phyloP scores from a whole-genome alignment of 1,140 invertebrate genomes.

The Drosophila hydei region DNA sequence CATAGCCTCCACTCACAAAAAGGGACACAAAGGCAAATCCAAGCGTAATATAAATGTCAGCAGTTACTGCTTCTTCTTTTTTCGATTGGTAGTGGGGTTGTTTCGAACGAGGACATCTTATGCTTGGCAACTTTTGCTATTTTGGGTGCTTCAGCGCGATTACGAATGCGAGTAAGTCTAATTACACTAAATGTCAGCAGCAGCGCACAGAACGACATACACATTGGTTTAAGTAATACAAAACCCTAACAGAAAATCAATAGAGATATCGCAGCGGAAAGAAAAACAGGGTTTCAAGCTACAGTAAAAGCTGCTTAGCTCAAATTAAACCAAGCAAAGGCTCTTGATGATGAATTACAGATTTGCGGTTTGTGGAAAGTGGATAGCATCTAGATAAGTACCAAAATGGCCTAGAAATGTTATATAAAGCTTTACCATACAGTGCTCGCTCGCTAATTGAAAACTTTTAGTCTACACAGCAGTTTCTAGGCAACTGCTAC shows the following conservation, averaged over 20 bases:
- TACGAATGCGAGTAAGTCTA: slow-evolving; percentile 38
- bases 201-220: slow-evolving; percentile 13
- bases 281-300: slow-evolving; percentile 24
- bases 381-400: slow-evolving; percentile 1
- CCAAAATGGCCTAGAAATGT: not conserved
- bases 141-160: slow-evolving; percentile 40
- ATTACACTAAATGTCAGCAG: slow-evolving; percentile 49
- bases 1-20: slow-evolving; percentile 8
- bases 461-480: no score
- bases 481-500: no score
- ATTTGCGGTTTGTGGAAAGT: not conserved
- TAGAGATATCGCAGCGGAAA: slow-evolving; percentile 50
- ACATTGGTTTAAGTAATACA: slow-evolving; percentile 37
- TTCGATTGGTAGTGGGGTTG: not conserved
- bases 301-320: slow-evolving; percentile 38
- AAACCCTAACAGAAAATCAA: slow-evolving; percentile 62
- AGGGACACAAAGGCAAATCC: slow-evolving; percentile 22
- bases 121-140: slow-evolving; percentile 16
- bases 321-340: slow-evolving; percentile 27
- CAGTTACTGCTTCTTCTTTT: not conserved
- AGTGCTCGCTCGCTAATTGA: no score
- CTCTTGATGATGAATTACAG: slow-evolving; percentile 1
- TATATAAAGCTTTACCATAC: no score
- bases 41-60: slow-evolving; percentile 38
- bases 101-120: slow-evolving; percentile 11